Evolutionary conservation across 35 echinoderm and acorn worm species (phyloP), one percentile per base, ranked within the genome.

Genomic region (Diadema setosum): DNA sequence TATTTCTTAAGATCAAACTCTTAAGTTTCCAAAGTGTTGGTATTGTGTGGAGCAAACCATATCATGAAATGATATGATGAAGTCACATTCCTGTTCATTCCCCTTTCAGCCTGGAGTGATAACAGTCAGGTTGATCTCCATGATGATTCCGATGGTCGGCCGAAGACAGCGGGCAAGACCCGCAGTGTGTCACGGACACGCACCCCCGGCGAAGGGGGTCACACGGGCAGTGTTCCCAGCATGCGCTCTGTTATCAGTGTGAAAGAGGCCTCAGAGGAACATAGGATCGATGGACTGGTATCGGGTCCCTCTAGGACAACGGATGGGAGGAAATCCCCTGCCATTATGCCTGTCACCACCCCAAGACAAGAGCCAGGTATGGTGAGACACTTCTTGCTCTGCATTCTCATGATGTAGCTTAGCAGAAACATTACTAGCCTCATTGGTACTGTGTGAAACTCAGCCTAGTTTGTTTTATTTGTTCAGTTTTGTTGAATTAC

Each of bases 191-290:
- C 60, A 1, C 44, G 89, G 12, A 91, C 50, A 37, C 90, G 86
- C 32, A 91, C 91, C 31, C 95, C 95, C 5, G 91, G 88, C 23
- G 87, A 75, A 32, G 88, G 87, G 39, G 45, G 61, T 0, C 91
- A 93, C 31, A 44, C 85, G 33, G 92, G 92, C 1, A 94, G 92
- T 63, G 60, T 83, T 8, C 74, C 95, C 44, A 90, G 91, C 60
- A 88, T 94, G 84, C 92, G 88, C 31, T 94, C 95, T 81, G 87
- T 98, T 23, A 94, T 98, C 81, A 98, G 91, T 58, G 88, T 98
- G 14, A 85, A 70, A 43, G 95, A 98, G 50, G 95, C 92, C 58
- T 73, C 65, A 5, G 63, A 90, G 23, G 89, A 89, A 37, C 75
- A 91, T 16, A 87, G 81, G 50, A 59, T 94, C 4, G 84, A 94